Conservation (phyloP, 2,888 invertebrate species). For the Dysmachus trigonus region DNA sequence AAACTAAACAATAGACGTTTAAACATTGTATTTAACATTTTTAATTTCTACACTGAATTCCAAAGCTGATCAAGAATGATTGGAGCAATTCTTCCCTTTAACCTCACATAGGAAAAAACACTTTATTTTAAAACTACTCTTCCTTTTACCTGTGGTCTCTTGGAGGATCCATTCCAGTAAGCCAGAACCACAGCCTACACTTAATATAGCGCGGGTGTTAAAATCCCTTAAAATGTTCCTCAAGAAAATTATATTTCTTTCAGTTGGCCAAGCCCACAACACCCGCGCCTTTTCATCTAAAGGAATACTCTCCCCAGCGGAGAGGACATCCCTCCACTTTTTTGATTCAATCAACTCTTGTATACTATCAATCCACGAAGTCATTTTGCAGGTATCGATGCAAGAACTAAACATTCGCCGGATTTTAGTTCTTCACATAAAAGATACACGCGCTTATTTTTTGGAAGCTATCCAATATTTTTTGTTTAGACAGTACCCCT, state of each 20-base stretch:
- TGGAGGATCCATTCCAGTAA: conserved; percentile 82
- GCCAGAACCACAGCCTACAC: conserved; percentile 83
- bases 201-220: conserved; percentile 68
- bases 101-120: no score
- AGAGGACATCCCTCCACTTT: conserved; percentile 66
- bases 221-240: conserved; percentile 64
- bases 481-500: not conserved
- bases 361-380: conserved; percentile 43
- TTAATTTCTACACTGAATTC: not conserved
- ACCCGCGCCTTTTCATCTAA: conserved; percentile 65
- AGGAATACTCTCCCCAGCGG: conserved; percentile 55
- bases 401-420: not conserved
- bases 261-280: conserved; percentile 80
- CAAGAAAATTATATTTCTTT: conserved; percentile 71
- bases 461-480: not conserved
- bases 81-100: not conserved
- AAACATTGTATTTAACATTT: no score
- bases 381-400: not conserved
- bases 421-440: not conserved
- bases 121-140: not conserved
- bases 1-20: no score
- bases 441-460: not conserved
- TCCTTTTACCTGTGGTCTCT: conserved; percentile 69
- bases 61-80: not conserved
- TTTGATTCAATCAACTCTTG: conserved; percentile 41